phyloP scores from a whole-genome alignment of 2,888 invertebrate species.

The Acronicta alni region DNA sequence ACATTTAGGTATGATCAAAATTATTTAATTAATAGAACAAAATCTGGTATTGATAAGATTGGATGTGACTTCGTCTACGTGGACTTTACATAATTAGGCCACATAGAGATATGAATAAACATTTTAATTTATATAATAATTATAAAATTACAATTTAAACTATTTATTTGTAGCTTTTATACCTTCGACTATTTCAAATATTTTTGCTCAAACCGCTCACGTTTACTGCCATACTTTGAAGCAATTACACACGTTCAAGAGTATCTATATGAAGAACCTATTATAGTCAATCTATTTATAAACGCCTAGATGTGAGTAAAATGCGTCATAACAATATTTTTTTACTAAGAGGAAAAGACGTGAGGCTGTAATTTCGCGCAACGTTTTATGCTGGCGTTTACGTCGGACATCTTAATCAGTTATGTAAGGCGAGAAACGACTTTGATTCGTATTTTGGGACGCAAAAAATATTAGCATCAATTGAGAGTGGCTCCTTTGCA shows the following conservation, averaged over 20 bases:
- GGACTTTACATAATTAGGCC: too few relatives aligned
- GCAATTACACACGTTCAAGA: conserved; percentile 12
- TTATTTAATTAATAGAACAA: too few relatives aligned
- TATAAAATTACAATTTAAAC: too few relatives aligned
- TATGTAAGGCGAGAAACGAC: conserved; percentile 18
- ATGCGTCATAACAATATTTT: conserved; percentile 26
- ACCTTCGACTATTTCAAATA: not conserved
- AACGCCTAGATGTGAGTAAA: conserved; percentile 12
- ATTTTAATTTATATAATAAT: too few relatives aligned
- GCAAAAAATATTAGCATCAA: conserved; percentile 5
- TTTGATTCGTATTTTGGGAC: not conserved
- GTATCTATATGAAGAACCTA: conserved; percentile 22
- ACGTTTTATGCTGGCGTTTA: conserved; percentile 28
- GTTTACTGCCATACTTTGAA: conserved; percentile 7
- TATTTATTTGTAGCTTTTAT: too few relatives aligned
- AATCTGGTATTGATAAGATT: too few relatives aligned
- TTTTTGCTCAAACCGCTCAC: not conserved
- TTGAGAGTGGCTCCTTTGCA: not conserved
- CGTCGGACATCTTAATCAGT: conserved; percentile 33
- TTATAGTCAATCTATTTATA: conserved; percentile 34
- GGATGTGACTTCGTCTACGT: too few relatives aligned
- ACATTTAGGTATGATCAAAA: too few relatives aligned
- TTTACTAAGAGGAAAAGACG: conserved; percentile 43
- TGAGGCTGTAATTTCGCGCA: conserved; percentile 32
- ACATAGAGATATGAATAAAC: too few relatives aligned